phyloP scores from a whole-genome alignment of 2,113 vertebrate genomes.

The Coturnix japonica region DNA sequence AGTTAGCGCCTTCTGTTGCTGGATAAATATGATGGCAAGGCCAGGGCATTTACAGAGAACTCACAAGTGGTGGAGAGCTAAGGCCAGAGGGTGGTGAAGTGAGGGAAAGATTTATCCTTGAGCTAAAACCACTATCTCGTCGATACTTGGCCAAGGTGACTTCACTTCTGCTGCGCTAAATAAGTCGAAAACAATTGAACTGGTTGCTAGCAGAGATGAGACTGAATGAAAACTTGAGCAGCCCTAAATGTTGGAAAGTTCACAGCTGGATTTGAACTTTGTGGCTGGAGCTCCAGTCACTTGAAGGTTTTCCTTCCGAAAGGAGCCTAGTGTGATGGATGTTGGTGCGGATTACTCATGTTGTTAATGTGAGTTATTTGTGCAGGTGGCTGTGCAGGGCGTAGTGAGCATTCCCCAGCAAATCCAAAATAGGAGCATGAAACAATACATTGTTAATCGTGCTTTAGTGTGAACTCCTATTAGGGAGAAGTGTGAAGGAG shows the following conservation, averaged over 20 bases:
- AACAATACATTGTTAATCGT: constrained; percentile 35
- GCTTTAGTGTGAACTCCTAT: background rate
- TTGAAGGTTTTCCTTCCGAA: constrained; percentile 57
- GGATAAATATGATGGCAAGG: background rate
- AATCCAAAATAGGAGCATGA: background rate
- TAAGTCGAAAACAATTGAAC: constrained; percentile 46
- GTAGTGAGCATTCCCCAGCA: background rate
- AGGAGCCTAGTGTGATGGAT: constrained; percentile 42
- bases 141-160: constrained; percentile 64
- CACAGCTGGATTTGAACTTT: constrained; percentile 56
- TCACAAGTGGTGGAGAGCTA: constrained; percentile 15
- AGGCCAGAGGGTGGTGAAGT: constrained; percentile 48
- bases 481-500: background rate
- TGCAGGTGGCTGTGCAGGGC: constrained; percentile 58
- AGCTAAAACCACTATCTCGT: constrained; percentile 55
- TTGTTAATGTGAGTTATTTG: constrained; percentile 73
- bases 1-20: background rate
- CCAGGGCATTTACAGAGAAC: background rate
- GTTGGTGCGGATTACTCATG: constrained; percentile 67
- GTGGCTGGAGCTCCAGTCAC: constrained; percentile 21
- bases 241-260: constrained; percentile 52
- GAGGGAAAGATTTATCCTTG: constrained; percentile 51
- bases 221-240: constrained; percentile 12
- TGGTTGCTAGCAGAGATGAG: constrained; percentile 68
- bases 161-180: constrained; percentile 40